Percentiles rank a stretch among this genome's conserved stretches.
Conservation (phyloP, 2,797 vertebrate genomes). For the Ficedula albicollis region DNA sequence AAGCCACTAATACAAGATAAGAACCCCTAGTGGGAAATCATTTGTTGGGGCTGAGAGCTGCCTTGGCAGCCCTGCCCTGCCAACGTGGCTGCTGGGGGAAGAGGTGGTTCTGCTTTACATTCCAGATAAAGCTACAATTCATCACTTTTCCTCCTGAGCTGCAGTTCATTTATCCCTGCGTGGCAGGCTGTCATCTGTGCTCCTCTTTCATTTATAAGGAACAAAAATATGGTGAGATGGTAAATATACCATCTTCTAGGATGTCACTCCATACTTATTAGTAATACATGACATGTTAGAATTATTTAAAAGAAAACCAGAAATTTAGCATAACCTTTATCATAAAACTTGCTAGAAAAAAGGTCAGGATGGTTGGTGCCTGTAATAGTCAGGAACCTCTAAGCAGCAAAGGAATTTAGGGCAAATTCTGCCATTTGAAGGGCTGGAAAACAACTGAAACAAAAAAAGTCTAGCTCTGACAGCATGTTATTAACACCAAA, state of each 20-base stretch:
- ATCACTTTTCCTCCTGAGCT: neutral
- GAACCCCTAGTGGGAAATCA: neutral
- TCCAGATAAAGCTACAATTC: neutral
- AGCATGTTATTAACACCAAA: neutral
- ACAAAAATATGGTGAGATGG: neutral
- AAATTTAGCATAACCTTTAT: neutral
- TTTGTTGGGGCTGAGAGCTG: neutral
- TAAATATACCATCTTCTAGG: neutral
- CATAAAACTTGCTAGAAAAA: neutral
- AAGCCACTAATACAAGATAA: neutral
- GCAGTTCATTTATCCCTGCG: neutral
- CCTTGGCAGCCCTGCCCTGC: neutral
- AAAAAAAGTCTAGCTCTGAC: neutral
- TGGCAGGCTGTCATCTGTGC: neutral
- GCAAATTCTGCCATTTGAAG: neutral
- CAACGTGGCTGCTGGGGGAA: rapidly evolving
- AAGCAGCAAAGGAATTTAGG: neutral
- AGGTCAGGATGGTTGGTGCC: neutral
- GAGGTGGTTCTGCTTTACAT: neutral
- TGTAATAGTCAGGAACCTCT: neutral
- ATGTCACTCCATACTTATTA: neutral
- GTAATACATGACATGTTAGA: neutral
- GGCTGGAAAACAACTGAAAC: neutral
- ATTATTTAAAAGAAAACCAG: neutral
- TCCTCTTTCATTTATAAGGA: neutral